These are phyloP conservation scores for Ochropleura leucogaster DNA, from an alignment of 2,888 invertebrate species.

Conservation along the genomic window DNA sequence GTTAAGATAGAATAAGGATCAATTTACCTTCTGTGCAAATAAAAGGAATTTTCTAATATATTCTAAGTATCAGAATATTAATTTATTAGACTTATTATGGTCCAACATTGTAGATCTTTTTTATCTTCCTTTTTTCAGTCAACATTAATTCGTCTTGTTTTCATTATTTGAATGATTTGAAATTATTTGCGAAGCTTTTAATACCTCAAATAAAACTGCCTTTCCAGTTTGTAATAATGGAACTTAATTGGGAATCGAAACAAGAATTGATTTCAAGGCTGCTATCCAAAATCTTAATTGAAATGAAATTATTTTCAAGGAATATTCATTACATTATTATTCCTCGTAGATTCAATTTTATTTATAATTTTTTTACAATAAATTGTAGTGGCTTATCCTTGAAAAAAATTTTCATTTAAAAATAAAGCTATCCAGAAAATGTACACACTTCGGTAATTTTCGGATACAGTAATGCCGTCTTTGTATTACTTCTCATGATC, in stretches of 20 bases:
- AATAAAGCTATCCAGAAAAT: not conserved
- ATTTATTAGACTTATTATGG: not conserved
- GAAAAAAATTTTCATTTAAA: constrained; percentile 30
- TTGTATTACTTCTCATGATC: not conserved
- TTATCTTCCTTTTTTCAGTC: not conserved
- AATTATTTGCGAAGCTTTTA: constrained; percentile 27
- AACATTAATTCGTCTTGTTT: not conserved
- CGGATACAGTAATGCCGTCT: not conserved
- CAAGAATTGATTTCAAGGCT: constrained; percentile 32
- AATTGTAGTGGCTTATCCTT: not conserved
- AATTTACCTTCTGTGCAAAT: too few species aligned
- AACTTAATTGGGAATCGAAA: constrained; percentile 10
- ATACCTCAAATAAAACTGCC: not conserved
- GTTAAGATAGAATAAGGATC: too few species aligned
- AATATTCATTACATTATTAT: not conserved
- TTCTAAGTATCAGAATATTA: not conserved
- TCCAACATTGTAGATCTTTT: too few species aligned
- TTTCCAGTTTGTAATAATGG: not conserved
- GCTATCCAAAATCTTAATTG: not conserved
- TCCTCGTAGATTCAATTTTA: not conserved
- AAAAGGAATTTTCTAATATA: too few species aligned
- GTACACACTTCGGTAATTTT: not conserved
- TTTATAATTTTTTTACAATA: not conserved
- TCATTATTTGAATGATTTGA: not conserved
- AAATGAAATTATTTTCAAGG: constrained; percentile 34